Conservation (phyloP, 2,888 invertebrate species). For the Aleiodes leptofemur region DNA sequence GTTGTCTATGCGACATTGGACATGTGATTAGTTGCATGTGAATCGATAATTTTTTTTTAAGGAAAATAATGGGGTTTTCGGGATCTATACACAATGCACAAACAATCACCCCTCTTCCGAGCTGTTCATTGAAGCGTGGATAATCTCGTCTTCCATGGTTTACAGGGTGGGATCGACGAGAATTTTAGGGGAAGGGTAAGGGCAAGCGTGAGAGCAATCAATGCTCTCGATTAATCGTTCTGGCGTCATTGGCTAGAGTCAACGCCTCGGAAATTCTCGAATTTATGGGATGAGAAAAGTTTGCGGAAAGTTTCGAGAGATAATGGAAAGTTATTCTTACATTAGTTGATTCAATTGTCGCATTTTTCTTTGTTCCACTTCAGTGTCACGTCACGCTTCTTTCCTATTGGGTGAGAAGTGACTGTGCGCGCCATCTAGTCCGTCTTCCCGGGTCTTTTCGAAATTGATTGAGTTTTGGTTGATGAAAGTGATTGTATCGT, state of each 20-base stretch:
- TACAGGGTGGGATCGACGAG: conserved; percentile 23
- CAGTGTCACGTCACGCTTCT: no score
- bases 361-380: no score
- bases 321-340: no score
- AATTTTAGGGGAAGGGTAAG: conserved; percentile 31
- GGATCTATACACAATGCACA: conserved; percentile 43
- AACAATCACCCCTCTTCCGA: conserved; percentile 37
- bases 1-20: neutral
- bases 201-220: conserved; percentile 60
- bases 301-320: neutral
- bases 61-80: conserved; percentile 28
- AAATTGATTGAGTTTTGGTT: no score
- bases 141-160: conserved; percentile 66
- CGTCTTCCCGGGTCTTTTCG: no score
- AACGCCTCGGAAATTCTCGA: conserved; percentile 19
- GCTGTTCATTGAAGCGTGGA: conserved; percentile 62
- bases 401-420: no score
- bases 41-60: conserved; percentile 48
- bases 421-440: no score
- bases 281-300: neutral
- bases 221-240: conserved; percentile 65
- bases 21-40: conserved; percentile 47
- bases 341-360: neutral
- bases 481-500: no score
- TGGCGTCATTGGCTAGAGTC: conserved; percentile 52